A percentile compares a stretch with the other conserved stretches of the same genome.
Evolutionary conservation across 2,888 invertebrate species (phyloP).

Genomic region (Adineta ricciae): DNA sequence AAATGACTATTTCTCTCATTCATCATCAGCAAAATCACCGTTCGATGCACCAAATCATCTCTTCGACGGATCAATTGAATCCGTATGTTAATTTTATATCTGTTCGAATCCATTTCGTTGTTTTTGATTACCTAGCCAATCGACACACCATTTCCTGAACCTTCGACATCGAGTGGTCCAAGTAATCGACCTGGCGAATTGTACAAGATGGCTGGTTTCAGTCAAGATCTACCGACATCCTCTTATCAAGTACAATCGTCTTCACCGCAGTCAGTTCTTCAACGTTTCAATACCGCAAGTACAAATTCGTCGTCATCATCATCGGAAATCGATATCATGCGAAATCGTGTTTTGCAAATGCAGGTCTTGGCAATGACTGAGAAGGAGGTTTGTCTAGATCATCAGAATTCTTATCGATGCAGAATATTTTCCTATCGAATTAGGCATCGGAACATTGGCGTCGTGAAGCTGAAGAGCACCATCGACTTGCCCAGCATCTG

Average conservation of each 20-base stretch:
- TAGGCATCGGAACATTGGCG: constrained; percentile 9
- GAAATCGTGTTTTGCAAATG: constrained; percentile 18
- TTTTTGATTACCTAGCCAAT: background rate
- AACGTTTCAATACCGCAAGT: background rate
- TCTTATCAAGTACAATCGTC: background rate
- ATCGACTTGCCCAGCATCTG: background rate
- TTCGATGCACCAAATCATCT: background rate
- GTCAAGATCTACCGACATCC: background rate
- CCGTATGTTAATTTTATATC: background rate
- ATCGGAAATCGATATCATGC: background rate
- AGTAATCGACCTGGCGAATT: background rate
- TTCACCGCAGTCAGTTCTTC: background rate
- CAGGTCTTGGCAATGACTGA: background rate
- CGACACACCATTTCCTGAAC: constrained; percentile 6
- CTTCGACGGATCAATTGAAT: background rate
- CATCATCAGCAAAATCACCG: constrained; percentile 8
- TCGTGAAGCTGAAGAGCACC: constrained; percentile 6
- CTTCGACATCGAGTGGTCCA: background rate
- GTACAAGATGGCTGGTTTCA: constrained; percentile 9
- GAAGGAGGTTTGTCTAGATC: background rate
- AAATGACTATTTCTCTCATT: background rate
- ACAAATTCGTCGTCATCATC: background rate
- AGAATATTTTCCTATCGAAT: background rate
- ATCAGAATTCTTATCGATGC: too few species aligned
- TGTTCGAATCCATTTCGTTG: too few species aligned